Conservation (phyloP, 2,888 invertebrate species). For the Pachydiplax longipennis region DNA sequence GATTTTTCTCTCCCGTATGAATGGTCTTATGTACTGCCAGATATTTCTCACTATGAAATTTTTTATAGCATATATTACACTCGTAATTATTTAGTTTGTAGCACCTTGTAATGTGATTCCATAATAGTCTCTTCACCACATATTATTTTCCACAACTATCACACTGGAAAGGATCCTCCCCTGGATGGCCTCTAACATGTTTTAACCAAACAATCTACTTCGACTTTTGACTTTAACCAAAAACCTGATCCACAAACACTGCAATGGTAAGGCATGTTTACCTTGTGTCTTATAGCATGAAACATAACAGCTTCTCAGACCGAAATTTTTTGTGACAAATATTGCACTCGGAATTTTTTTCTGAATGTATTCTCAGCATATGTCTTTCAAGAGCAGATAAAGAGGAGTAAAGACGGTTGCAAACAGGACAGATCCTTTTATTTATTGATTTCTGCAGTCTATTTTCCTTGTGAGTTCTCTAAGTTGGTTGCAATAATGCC, state of each 20-base stretch:
- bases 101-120: neutral
- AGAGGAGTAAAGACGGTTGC: too few species aligned
- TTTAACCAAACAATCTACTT: neutral
- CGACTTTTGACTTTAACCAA: too few species aligned
- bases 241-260: neutral
- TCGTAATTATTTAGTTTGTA: neutral
- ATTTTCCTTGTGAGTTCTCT: too few species aligned
- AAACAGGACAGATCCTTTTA: too few species aligned
- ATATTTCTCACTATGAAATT: neutral
- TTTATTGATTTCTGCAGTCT: too few species aligned
- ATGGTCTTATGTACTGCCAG: neutral
- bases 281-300: neutral
- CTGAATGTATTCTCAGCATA: too few species aligned
- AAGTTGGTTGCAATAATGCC: too few species aligned
- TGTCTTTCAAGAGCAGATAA: too few species aligned
- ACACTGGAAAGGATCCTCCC: neutral
- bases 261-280: neutral
- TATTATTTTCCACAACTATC: neutral
- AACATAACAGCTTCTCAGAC: neutral
- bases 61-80: neutral
- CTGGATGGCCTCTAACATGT: neutral
- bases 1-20: neutral
- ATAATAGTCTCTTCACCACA: neutral
- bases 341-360: neutral
- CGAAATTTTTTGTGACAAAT: neutral